Percentiles rank a stretch among this genome's conserved stretches.
Conservation (phyloP, 1,140 invertebrate genomes). For the Chymomyza costata region DNA sequence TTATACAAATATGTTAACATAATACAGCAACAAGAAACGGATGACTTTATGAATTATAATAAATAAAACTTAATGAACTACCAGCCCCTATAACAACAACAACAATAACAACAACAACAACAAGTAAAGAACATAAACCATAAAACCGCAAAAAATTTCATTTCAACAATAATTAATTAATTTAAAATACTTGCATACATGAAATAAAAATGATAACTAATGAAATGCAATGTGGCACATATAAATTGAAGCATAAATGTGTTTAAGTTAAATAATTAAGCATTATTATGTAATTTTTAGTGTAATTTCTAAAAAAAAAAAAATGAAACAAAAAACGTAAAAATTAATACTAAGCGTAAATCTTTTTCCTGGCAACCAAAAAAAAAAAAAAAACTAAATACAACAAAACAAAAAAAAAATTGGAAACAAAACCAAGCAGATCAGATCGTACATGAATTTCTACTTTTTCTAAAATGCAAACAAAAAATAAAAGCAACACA, state of each 20-base stretch:
- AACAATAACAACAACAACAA: not conserved
- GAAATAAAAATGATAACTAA: conserved; percentile 31
- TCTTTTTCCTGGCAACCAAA: conserved; percentile 31
- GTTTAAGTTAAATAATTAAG: conserved; percentile 70
- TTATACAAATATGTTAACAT: conserved; percentile 51
- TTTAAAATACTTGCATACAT: conserved; percentile 19
- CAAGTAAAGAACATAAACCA: conserved; percentile 15
- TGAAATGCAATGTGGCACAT: conserved; percentile 46
- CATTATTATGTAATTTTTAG: conserved; percentile 73
- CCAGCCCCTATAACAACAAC: conserved; percentile 20
- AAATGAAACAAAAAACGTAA: conserved; percentile 10
- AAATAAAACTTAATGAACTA: conserved; percentile 9
- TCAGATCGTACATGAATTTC: conserved; percentile 27
- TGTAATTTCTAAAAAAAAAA: conserved; percentile 66
- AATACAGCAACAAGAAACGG: conserved; percentile 7
- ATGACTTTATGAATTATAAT: conserved; percentile 32
- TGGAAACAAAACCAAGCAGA: conserved; percentile 19
- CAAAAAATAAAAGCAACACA: conserved; percentile 23
- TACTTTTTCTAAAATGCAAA: conserved; percentile 40
- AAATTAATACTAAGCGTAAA: conserved; percentile 34
- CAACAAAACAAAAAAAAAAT: conserved; percentile 7
- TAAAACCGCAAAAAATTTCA: conserved; percentile 23
- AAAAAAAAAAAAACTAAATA: conserved; percentile 20
- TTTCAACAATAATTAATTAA: conserved; percentile 38
- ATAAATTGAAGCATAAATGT: conserved; percentile 66